Evolutionary conservation across 35 echinoderm and acorn worm genomes (phyloP).

Genomic region (Apostichopus parvimensis): DNA sequence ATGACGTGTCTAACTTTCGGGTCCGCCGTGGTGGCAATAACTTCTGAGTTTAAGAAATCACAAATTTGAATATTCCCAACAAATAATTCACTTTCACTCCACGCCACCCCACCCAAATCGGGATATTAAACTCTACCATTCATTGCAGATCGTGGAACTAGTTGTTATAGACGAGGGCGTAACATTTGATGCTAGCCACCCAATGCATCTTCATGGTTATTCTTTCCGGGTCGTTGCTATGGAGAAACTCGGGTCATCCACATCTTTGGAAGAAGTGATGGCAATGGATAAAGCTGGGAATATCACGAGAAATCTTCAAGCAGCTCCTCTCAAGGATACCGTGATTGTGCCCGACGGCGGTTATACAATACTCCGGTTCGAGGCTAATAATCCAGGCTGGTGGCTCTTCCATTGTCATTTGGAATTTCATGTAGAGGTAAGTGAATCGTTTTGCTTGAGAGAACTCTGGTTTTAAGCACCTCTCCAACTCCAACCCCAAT

Average conservation of each 20-base stretch:
- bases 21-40: no score
- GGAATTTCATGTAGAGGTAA: constrained; percentile 64
- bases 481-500: neutral
- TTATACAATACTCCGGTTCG: constrained; percentile 73
- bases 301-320: constrained; percentile 65
- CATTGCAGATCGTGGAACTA: constrained; percentile 76
- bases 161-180: constrained; percentile 90
- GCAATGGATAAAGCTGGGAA: constrained; percentile 72
- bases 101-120: no score
- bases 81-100: no score
- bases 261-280: constrained; percentile 71
- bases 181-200: constrained; percentile 80
- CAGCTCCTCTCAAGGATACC: constrained; percentile 77
- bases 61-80: neutral
- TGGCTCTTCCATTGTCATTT: constrained; percentile 92
- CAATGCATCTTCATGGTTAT: constrained; percentile 91
- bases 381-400: constrained; percentile 88
- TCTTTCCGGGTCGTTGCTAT: constrained; percentile 79
- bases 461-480: neutral
- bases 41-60: no score
- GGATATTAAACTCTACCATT: neutral
- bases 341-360: constrained; percentile 77
- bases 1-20: no score
- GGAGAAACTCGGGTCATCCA: constrained; percentile 57
- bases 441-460: neutral